Percentiles rank a stretch among this genome's conserved stretches.
Evolutionary conservation across 2,888 invertebrate species (phyloP).

Genomic region (Pocota personata): DNA sequence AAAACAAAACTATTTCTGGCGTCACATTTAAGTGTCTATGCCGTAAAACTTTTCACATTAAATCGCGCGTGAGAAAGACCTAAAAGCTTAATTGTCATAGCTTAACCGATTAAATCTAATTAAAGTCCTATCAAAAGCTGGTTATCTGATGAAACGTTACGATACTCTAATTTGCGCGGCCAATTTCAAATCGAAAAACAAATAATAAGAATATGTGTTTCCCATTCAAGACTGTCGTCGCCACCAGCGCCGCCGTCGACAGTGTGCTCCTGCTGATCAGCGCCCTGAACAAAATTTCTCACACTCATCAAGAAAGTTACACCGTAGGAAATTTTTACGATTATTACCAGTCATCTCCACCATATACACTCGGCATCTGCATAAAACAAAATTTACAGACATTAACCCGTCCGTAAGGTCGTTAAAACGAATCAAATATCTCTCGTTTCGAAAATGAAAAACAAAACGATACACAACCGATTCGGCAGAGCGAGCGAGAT

Average conservation of each 20-base stretch:
- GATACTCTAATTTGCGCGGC: constrained; percentile 33
- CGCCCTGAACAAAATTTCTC: constrained; percentile 54
- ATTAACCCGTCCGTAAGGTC: constrained; percentile 71
- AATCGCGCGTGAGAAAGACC: constrained; percentile 3
- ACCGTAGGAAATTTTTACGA: constrained; percentile 69
- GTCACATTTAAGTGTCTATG: neutral
- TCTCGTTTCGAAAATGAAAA: neutral
- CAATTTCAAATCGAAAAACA: constrained; percentile 9
- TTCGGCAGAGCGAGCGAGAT: constrained; percentile 21
- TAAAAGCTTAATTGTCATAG: neutral
- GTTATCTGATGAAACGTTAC: neutral
- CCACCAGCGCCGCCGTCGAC: neutral
- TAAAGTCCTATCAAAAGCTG: constrained; percentile 14
- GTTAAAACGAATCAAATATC: constrained; percentile 67
- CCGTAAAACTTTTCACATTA: constrained; percentile 3
- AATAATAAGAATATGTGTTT: neutral
- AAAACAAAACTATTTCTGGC: neutral
- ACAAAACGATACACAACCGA: constrained; percentile 57
- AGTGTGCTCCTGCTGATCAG: constrained; percentile 48
- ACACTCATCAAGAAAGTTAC: constrained; percentile 71
- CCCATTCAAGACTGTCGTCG: constrained; percentile 29
- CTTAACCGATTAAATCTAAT: constrained; percentile 19
- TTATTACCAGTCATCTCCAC: constrained; percentile 69
- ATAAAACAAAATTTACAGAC: constrained; percentile 71
- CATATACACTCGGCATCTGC: constrained; percentile 52